Percentiles rank a stretch among this genome's conserved stretches.
phyloP scores from a whole-genome alignment of 1,140 invertebrate species.

The Heliconius nattereri region DNA sequence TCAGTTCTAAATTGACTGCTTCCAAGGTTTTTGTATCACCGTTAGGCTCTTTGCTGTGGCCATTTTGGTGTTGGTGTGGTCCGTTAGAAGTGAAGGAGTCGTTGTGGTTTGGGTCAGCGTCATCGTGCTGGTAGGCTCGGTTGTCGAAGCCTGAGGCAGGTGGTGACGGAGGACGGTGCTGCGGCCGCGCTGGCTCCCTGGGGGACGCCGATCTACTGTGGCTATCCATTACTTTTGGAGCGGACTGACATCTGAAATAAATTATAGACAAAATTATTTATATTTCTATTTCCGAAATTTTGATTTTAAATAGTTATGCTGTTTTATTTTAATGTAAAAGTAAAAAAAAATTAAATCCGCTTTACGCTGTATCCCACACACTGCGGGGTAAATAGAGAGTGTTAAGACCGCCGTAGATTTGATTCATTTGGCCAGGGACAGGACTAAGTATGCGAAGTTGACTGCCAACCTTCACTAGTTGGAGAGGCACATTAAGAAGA shows the following conservation, averaged over 20 bases:
- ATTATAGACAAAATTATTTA: constrained; percentile 29
- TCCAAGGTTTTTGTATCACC: constrained; percentile 80
- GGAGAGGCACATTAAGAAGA: too few relatives aligned
- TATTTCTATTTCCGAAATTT: neutral
- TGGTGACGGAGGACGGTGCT: constrained; percentile 68
- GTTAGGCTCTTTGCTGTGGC: constrained; percentile 65
- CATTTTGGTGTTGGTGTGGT: constrained; percentile 52
- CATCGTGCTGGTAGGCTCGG: constrained; percentile 70
- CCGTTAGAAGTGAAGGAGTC: constrained; percentile 67
- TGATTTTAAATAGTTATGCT: neutral
- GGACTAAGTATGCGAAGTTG: too few relatives aligned
- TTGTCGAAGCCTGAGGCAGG: constrained; percentile 72
- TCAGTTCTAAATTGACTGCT: constrained; percentile 90
- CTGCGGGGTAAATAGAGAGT: too few relatives aligned
- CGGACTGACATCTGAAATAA: constrained; percentile 75
- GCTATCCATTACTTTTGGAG: constrained; percentile 73
- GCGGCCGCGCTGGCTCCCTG: constrained; percentile 64
- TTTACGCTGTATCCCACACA: too few relatives aligned
- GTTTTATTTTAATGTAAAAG: too few relatives aligned
- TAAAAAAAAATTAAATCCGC: too few relatives aligned
- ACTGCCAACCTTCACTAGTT: too few relatives aligned
- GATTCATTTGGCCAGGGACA: too few relatives aligned
- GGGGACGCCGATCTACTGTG: constrained; percentile 77
- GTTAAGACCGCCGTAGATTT: too few relatives aligned
- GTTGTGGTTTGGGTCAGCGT: constrained; percentile 71